Conservation (phyloP, 30 jellyfish, hydroid and myxozoan species). For the Rhopilema esculentum region DNA sequence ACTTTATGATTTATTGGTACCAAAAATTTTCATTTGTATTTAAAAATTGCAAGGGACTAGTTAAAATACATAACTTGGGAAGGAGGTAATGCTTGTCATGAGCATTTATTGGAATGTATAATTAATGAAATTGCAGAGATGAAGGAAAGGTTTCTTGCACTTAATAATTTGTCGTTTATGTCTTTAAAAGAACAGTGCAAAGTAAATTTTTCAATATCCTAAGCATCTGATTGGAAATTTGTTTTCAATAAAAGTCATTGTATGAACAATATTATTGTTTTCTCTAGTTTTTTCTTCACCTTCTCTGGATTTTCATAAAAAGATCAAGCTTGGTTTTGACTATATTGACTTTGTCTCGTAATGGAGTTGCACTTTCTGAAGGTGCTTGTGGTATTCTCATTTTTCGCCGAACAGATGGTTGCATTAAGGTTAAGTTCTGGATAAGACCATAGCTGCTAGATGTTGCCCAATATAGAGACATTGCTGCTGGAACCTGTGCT, state of each 20-base stretch:
- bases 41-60: too few species aligned
- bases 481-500: slow-evolving; percentile 87
- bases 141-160: too few species aligned
- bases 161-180: too few species aligned
- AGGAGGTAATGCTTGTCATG: too few species aligned
- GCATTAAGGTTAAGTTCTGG: slow-evolving; percentile 72
- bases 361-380: slow-evolving; percentile 76
- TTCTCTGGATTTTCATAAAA: slow-evolving; percentile 56
- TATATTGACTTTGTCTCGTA: slow-evolving; percentile 37
- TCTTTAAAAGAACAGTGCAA: too few species aligned
- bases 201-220: too few species aligned
- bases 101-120: background rate
- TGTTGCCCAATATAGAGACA: slow-evolving; percentile 95
- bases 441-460: slow-evolving; percentile 86
- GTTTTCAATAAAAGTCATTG: too few species aligned
- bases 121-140: background rate
- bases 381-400: slow-evolving; percentile 82
- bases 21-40: background rate
- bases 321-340: slow-evolving; percentile 15
- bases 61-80: too few species aligned
- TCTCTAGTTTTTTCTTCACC: background rate
- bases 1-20: too few species aligned
- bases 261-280: background rate
- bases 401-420: slow-evolving; percentile 73
- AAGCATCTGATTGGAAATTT: too few species aligned